Evolutionary conservation across 1,140 invertebrate species (phyloP).

Genomic region (Berghia stephanieae): DNA sequence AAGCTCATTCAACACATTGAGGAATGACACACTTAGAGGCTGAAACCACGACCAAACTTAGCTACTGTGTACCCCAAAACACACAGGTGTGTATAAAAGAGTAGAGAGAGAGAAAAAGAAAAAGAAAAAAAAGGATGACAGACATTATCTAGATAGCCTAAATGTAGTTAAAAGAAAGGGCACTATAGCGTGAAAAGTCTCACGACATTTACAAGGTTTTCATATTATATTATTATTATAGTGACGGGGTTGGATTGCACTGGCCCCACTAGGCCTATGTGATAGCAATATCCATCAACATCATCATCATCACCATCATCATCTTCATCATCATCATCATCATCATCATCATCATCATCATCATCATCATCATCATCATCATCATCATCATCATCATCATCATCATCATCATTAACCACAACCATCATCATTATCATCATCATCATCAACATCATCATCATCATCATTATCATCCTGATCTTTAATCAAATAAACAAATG

Average conservation of each 20-base stretch:
- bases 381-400: no score
- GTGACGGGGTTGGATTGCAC: no score
- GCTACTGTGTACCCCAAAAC: not conserved
- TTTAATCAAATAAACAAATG: no score
- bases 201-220: not conserved
- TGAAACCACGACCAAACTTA: not conserved
- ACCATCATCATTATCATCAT: conserved; percentile 5
- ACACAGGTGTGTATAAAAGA: not conserved
- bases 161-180: not conserved
- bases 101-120: not conserved
- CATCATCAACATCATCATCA: not conserved
- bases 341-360: not conserved
- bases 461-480: no score
- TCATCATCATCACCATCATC: not conserved
- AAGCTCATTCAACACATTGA: not conserved
- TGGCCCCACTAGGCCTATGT: no score
- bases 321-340: not conserved
- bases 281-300: not conserved
- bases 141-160: not conserved
- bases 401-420: no score
- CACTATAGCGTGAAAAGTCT: no score
- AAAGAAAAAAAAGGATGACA: not conserved
- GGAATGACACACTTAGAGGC: not conserved
- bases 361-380: conserved; percentile 8
- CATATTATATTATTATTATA: not conserved